These are phyloP conservation scores for Margarornis squamiger DNA, from an alignment of 2,797 vertebrate species.

Conservation along the genomic window DNA sequence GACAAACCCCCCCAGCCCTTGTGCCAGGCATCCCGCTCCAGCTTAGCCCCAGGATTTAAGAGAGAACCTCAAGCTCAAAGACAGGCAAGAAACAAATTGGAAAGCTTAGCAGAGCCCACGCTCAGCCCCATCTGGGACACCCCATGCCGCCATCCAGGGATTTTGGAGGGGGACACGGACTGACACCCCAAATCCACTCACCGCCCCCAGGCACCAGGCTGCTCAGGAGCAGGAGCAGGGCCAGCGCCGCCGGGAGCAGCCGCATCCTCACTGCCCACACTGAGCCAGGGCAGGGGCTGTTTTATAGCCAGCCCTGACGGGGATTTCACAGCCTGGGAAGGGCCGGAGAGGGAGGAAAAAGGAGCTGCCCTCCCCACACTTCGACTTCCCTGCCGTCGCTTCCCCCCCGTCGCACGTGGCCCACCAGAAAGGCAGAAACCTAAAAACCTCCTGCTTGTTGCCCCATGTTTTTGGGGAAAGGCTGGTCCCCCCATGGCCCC, in stretches of 20 bases:
- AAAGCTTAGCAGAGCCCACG: fast-evolving
- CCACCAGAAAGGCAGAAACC: fast-evolving
- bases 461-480: fast-evolving
- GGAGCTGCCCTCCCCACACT: background rate
- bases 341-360: fast-evolving
- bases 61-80: background rate
- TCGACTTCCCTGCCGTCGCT: background rate
- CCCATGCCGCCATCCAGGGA: fast-evolving
- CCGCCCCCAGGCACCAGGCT: background rate
- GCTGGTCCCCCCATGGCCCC: fast-evolving
- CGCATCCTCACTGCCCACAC: background rate
- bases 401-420: background rate
- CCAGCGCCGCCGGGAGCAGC: background rate
- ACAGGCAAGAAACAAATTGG: fast-evolving
- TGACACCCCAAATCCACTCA: background rate
- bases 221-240: conserved; percentile 15
- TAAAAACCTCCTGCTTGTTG: background rate
- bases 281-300: fast-evolving
- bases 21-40: background rate
- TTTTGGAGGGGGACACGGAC: background rate
- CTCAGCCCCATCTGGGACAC: background rate
- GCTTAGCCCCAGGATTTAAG: background rate
- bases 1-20: fast-evolving
- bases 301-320: background rate
- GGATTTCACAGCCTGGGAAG: background rate